These are phyloP conservation scores for Ashinkailepas kermadecensis DNA, from an alignment of 2,888 invertebrate species.

Conservation along the genomic window DNA sequence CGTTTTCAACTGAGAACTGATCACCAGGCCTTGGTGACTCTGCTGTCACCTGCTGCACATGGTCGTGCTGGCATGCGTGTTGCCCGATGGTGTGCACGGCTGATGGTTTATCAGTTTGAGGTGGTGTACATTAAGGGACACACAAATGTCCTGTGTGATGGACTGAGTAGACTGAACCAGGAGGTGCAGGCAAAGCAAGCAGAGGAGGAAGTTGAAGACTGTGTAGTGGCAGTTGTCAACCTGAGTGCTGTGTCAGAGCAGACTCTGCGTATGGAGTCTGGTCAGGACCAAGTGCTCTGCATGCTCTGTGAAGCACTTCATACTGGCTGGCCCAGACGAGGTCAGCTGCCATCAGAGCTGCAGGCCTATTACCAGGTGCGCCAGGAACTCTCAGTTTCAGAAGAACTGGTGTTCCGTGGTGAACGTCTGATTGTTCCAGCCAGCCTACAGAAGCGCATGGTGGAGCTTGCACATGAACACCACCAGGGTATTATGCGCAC, in stretches of 20 bases:
- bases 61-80: background rate
- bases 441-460: background rate
- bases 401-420: background rate
- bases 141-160: no score
- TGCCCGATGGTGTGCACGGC: background rate
- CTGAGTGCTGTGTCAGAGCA: no score
- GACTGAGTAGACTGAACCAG: no score
- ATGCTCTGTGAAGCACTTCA: background rate
- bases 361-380: background rate
- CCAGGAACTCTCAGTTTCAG: background rate
- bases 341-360: background rate
- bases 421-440: background rate
- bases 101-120: background rate
- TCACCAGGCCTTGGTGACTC: background rate
- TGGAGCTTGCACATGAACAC: background rate
- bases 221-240: no score
- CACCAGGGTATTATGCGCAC: background rate
- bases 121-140: background rate
- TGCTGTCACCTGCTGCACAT: background rate
- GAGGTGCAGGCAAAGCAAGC: no score
- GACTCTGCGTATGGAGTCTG: background rate
- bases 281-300: background rate
- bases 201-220: no score
- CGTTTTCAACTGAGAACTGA: background rate
- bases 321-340: background rate